Base-by-base conservation (phyloP, 2,888 invertebrate genomes). In the Phalera bucephala region DNA sequence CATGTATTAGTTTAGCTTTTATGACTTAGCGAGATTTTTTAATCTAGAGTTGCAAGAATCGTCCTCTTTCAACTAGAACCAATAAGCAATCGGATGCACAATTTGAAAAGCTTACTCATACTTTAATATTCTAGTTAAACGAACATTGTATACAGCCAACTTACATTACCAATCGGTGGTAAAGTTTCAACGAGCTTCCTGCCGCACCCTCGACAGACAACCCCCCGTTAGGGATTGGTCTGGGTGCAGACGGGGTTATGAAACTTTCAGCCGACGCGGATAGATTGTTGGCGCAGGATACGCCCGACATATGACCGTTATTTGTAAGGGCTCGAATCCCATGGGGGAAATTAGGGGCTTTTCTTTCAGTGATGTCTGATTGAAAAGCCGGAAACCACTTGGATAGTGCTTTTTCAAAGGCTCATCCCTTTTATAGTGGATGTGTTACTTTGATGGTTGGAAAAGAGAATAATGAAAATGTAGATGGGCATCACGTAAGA, bases 191-290 rank as follows among this genome's bases (percentile, higher is more conserved):
- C 45, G 53, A 36, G 49, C 45, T 52, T 51, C 45, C 48, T 19
- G 33, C 34, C 52, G 44, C 56, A 45, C 67, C 63, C 62, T 45
- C 43, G 44, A 40, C 44, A 62, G 66, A 57, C 65, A 39, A 41
- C 48, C 66, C 57, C 45, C 29, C 19, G 9, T 1, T 42, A 36
- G 44, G 55, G 54, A 57, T 45, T 53, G 46, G 36, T 45, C 31
- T 35, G 59, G 64, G 67, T 48, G 63, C 56, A 67, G 72, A 69
- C 71, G 64, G 72, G 72, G 71, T 68, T 64, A 72, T 79, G 71
- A 76, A 80, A 80, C 66, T 80, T 81, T 80, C 74, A 80, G 74
- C 58, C 69, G 52, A 44, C 42, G 54, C 53, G 52, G 53, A 64
- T n/a, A 21, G 1, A 35, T 35, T 49, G 55, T 49, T 36, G 28